Evolutionary conservation across 2,888 invertebrate genomes (phyloP).

Genomic region (Pachliopta kotzebuea): DNA sequence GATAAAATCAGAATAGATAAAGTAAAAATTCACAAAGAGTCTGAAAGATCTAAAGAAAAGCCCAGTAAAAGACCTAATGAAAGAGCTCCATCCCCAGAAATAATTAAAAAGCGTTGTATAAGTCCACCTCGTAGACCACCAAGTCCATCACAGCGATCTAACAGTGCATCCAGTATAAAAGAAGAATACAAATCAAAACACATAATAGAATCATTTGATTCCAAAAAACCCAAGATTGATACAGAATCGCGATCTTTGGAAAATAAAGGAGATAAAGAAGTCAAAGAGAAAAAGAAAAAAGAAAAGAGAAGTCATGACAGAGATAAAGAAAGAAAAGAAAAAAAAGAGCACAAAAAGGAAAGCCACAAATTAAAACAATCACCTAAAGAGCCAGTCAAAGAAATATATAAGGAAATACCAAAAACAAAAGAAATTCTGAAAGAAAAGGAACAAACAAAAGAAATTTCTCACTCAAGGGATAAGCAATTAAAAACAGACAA

Average conservation of each 20-base stretch:
- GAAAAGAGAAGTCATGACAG: conserved; percentile 83
- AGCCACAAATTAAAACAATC: conserved; percentile 72
- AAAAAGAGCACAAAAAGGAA: conserved; percentile 81
- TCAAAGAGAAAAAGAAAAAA: conserved; percentile 79
- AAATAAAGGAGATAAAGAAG: conserved; percentile 75
- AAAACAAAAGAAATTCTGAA: conserved; percentile 60
- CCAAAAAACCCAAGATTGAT: conserved; percentile 65
- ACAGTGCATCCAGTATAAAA: conserved; percentile 67
- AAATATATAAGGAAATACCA: conserved; percentile 52
- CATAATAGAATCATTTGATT: conserved; percentile 51
- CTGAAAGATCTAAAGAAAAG: conserved; percentile 79
- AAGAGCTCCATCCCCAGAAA: conserved; percentile 64
- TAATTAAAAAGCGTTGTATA: conserved; percentile 59
- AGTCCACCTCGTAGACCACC: conserved; percentile 60
- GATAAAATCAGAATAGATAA: conserved; percentile 73
- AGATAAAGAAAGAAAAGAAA: conserved; percentile 81
- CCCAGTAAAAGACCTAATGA: conserved; percentile 73
- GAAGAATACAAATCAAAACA: conserved; percentile 70
- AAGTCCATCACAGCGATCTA: conserved; percentile 63
- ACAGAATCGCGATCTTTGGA: conserved; percentile 78
- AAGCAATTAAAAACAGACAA: conserved; percentile 65
- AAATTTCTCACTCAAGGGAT: conserved; percentile 58
- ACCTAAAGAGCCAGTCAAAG: conserved; percentile 63
- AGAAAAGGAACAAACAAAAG: conserved; percentile 58
- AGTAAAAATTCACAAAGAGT: conserved; percentile 78